These are phyloP conservation scores for Oncorhynchus nerka DNA, from an alignment of 2,113 vertebrate genomes.

Conservation along the genomic window DNA sequence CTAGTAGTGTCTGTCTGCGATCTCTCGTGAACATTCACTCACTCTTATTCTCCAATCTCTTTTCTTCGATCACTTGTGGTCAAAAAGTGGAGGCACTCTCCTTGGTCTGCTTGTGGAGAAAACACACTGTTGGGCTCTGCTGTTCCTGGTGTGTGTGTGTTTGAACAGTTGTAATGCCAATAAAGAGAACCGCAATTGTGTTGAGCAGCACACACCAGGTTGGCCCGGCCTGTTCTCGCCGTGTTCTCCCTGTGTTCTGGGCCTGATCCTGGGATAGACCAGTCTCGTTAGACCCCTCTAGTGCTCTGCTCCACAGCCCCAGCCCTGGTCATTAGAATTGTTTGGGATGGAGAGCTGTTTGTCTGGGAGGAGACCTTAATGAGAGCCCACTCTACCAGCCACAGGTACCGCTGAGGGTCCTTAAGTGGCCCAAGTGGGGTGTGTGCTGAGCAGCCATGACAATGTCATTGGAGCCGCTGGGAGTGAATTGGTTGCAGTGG, in stretches of 20 bases:
- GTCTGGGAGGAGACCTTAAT: conserved; percentile 7
- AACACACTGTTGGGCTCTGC: too few relatives aligned
- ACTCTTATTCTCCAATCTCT: neutral
- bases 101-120: too few relatives aligned
- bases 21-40: neutral
- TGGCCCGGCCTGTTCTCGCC: neutral
- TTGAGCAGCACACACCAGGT: neutral
- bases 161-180: neutral
- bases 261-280: conserved; percentile 30
- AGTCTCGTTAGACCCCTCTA: conserved; percentile 33
- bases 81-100: too few relatives aligned
- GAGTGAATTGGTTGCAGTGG: conserved; percentile 35
- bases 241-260: neutral
- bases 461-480: conserved; percentile 38
- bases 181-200: too few relatives aligned
- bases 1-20: neutral
- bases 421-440: conserved; percentile 56
- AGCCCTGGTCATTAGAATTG: conserved; percentile 26
- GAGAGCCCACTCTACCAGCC: conserved; percentile 32
- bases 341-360: conserved; percentile 20
- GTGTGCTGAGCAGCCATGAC: conserved; percentile 38
- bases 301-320: conserved; percentile 17
- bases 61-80: too few relatives aligned
- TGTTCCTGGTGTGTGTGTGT: neutral
- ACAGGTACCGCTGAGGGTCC: conserved; percentile 36